Percentiles rank a stretch among this genome's conserved stretches.
These are phyloP conservation scores for Ichneumoninae sp. DNA, from an alignment of 2,888 invertebrate species.

Conservation along the genomic window DNA sequence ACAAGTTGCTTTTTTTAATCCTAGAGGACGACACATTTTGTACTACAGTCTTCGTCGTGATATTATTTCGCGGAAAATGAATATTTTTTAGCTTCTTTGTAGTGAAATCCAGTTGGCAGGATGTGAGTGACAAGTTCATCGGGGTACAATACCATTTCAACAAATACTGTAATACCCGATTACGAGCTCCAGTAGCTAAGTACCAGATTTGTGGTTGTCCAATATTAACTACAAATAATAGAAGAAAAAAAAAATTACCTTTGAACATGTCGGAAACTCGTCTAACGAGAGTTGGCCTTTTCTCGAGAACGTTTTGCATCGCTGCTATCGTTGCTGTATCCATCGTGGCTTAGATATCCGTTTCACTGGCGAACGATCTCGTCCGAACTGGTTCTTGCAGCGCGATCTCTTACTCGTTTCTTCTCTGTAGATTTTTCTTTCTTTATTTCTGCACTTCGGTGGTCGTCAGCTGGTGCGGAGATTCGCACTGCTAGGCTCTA, in stretches of 20 bases:
- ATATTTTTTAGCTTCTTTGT: not conserved
- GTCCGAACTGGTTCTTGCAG: conserved; percentile 51
- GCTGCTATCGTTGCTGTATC: conserved; percentile 67
- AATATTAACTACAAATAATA: not conserved
- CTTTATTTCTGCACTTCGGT: not conserved
- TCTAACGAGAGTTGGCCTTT: conserved; percentile 78
- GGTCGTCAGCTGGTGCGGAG: not conserved
- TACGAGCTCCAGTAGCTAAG: too few species aligned
- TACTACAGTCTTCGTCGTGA: not conserved
- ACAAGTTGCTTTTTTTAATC: not conserved
- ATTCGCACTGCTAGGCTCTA: conserved; percentile 13
- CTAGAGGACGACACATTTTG: not conserved
- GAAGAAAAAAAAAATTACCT: conserved; percentile 72
- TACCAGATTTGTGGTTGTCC: too few species aligned
- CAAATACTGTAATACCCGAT: not conserved
- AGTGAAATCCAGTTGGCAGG: not conserved
- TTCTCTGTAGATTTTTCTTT: conserved; percentile 36
- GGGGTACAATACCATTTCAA: not conserved
- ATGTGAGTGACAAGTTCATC: not conserved
- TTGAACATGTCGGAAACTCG: conserved; percentile 81
- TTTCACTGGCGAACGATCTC: conserved; percentile 53
- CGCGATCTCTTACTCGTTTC: conserved; percentile 32
- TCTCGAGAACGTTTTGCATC: conserved; percentile 70
- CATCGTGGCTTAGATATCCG: conserved; percentile 65
- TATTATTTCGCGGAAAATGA: not conserved